These are phyloP conservation scores for Aphyosemion australe DNA, from an alignment of 2,113 vertebrate species.

Conservation along the genomic window DNA sequence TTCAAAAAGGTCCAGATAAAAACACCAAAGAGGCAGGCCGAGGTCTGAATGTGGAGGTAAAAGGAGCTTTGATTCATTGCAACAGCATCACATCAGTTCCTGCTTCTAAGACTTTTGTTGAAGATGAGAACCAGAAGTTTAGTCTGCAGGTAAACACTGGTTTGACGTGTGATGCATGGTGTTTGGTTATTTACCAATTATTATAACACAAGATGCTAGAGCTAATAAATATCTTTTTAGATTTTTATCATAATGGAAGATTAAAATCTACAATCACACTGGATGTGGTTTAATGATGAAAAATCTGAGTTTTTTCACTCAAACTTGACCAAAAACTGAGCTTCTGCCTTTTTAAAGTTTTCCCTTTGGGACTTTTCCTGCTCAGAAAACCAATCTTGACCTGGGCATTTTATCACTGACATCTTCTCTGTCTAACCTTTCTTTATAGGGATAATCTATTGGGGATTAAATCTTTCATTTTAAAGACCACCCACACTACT, in stretches of 20 bases:
- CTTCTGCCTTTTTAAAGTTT: conserved; percentile 10
- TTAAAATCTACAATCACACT: neutral
- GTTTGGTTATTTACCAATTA: neutral
- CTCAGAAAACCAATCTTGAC: conserved; percentile 20
- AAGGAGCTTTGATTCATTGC: neutral
- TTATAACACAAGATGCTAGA: neutral
- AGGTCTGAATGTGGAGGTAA: conserved; percentile 1
- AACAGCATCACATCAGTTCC: neutral
- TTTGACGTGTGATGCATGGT: conserved; percentile 2
- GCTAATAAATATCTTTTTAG: neutral
- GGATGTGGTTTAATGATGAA: neutral
- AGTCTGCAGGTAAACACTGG: neutral
- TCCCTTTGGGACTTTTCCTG: conserved; percentile 1
- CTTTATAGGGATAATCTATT: conserved; percentile 60
- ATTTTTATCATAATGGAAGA: neutral
- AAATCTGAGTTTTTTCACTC: neutral
- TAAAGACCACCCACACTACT: conserved; percentile 22
- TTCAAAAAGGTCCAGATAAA: neutral
- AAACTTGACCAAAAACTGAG: conserved; percentile 1
- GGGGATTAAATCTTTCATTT: conserved; percentile 57
- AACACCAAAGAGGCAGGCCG: neutral
- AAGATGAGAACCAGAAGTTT: neutral
- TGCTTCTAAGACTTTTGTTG: neutral
- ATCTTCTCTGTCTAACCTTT: conserved; percentile 64
- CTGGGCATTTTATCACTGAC: conserved; percentile 34